A percentile compares a stretch with the other conserved stretches of the same genome.
Evolutionary conservation across 2,888 invertebrate genomes (phyloP).

Genomic region (Plusia festucae): DNA sequence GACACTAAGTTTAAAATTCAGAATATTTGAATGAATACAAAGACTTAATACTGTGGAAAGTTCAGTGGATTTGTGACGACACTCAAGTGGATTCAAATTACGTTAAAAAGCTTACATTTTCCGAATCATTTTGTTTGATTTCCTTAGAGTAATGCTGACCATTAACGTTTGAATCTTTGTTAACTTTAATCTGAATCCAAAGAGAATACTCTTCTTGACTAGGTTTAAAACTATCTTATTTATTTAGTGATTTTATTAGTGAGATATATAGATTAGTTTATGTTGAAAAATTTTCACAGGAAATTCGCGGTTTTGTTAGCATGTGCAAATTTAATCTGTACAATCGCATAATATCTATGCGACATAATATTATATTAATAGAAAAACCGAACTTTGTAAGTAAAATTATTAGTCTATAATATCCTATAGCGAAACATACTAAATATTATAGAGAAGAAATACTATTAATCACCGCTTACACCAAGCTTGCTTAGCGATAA

Average conservation of each 20-base stretch:
- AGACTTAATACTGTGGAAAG: not conserved
- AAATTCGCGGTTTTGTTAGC: not conserved
- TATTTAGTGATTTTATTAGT: not conserved
- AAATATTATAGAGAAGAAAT: not conserved
- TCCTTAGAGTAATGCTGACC: not conserved
- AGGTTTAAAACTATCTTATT: not conserved
- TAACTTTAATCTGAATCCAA: not conserved
- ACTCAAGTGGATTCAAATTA: conserved; percentile 6
- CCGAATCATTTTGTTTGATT: conserved; percentile 19
- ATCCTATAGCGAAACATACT: no score
- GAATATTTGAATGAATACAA: conserved; percentile 1
- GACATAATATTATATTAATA: no score
- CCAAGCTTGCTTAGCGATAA: not conserved
- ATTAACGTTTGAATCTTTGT: not conserved
- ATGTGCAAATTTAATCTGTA: not conserved
- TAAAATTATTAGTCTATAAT: no score
- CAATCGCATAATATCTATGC: no score
- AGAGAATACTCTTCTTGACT: not conserved
- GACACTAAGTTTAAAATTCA: not conserved
- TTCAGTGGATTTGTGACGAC: conserved; percentile 11
- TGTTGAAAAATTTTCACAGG: not conserved
- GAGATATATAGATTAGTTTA: not conserved
- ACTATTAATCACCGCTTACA: not conserved
- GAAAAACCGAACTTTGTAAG: no score
- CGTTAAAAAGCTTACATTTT: conserved; percentile 9